Evolutionary conservation across 2,113 vertebrate genomes (phyloP).

Genomic region (Trochalopteron elliotii): DNA sequence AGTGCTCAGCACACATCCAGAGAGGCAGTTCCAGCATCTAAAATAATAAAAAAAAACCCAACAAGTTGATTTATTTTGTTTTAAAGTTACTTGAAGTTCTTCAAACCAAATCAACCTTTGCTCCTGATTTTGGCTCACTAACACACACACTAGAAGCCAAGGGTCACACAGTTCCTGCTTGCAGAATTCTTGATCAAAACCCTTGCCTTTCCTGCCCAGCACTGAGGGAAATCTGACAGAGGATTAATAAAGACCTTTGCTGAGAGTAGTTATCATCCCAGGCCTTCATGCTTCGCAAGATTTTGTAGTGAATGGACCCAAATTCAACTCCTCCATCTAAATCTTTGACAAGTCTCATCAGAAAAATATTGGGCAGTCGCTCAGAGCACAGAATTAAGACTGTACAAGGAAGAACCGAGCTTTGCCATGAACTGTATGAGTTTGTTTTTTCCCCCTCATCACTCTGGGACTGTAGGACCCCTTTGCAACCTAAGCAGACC

Average conservation of each 20-base stretch:
- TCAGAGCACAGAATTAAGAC: not conserved
- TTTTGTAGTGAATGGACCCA: not conserved
- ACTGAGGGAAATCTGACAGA: not conserved
- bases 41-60: not conserved
- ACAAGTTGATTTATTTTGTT: not conserved
- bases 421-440: not conserved
- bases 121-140: not conserved
- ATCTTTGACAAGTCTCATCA: no score
- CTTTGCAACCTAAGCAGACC: not conserved
- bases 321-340: not conserved
- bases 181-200: not conserved
- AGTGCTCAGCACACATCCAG: not conserved
- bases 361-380: not conserved
- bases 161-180: not conserved
- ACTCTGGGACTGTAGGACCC: not conserved
- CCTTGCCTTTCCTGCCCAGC: not conserved
- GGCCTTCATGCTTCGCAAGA: not conserved
- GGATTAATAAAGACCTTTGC: not conserved
- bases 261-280: not conserved
- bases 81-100: not conserved
- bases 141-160: not conserved
- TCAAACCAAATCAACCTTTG: not conserved
- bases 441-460: no score
- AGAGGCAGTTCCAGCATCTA: not conserved
- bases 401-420: not conserved